Percentiles rank a stretch among this genome's conserved stretches.
phyloP scores from a whole-genome alignment of 2,113 vertebrate species.

The Tursiops truncatus region DNA sequence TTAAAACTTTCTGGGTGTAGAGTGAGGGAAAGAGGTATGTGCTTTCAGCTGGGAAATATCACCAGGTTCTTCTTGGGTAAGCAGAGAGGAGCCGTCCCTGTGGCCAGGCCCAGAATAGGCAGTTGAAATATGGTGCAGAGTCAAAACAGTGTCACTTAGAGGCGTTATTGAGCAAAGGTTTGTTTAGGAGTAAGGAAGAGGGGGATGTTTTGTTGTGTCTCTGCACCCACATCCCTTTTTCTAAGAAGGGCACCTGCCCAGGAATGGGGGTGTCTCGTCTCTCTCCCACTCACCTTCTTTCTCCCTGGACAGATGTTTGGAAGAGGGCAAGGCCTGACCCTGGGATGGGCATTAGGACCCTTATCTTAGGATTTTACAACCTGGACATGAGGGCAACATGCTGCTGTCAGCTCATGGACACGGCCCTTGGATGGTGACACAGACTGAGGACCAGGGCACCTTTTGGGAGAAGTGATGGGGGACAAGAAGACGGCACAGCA shows the following conservation, averaged over 20 bases:
- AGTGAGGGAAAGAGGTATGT: not conserved
- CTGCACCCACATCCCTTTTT: not conserved
- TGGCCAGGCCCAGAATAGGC: not conserved
- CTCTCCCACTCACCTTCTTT: not conserved
- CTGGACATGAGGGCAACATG: accelerated
- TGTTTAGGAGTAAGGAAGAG: not conserved
- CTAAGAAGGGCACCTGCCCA: not conserved
- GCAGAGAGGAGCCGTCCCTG: not conserved
- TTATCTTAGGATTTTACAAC: not conserved
- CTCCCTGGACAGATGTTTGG: not conserved
- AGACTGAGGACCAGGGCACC: not conserved
- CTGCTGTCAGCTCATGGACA: not conserved
- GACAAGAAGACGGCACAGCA: not conserved
- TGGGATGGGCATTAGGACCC: not conserved
- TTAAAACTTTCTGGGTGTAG: not conserved
- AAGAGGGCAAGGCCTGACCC: not conserved
- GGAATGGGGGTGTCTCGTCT: not conserved
- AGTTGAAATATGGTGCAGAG: accelerated
- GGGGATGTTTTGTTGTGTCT: accelerated
- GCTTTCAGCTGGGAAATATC: not conserved
- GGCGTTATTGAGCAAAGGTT: not conserved
- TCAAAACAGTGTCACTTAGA: not conserved
- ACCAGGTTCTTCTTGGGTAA: not conserved
- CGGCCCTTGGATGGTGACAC: too few relatives aligned
- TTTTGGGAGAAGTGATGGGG: too few relatives aligned